Evolutionary conservation across 2,113 vertebrate species (phyloP).

Genomic region (Dinomys branickii): DNA sequence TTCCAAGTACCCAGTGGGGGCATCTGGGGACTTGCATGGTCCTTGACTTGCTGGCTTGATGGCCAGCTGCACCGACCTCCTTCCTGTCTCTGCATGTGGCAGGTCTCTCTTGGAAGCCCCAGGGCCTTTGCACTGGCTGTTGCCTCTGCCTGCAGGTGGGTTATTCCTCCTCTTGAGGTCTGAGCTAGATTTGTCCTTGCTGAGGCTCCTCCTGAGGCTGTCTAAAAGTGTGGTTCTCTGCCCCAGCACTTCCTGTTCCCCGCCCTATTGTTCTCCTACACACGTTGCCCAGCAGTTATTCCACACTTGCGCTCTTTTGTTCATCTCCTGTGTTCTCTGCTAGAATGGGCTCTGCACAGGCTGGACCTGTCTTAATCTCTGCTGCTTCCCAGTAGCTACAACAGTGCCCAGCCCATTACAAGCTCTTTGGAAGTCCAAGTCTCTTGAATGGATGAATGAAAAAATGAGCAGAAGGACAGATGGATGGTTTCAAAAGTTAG

Average conservation of each 20-base stretch:
- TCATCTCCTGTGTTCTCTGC: neutral
- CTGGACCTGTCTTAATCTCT: neutral
- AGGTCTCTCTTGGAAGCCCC: neutral
- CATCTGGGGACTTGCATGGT: neutral
- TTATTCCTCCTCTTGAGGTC: neutral
- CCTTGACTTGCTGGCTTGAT: neutral
- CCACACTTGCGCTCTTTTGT: neutral
- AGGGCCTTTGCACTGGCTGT: neutral
- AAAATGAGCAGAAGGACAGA: neutral
- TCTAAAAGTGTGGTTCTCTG: neutral
- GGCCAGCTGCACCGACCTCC: no score
- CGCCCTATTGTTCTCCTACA: neutral
- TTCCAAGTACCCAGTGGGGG: accelerated
- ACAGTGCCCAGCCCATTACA: no score
- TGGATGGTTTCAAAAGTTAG: neutral
- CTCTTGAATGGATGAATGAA: neutral
- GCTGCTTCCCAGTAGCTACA: no score
- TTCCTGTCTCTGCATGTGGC: neutral
- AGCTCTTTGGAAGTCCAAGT: neutral
- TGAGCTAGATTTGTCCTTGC: neutral
- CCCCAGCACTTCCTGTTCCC: neutral
- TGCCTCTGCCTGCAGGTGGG: neutral
- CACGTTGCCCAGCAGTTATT: neutral
- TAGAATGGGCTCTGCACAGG: neutral
- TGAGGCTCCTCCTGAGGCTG: neutral